Evolutionary conservation across 92 coral and sea anemone species (phyloP), one percentile per base, ranked within the genome.

Genomic region (Porites lobata): DNA sequence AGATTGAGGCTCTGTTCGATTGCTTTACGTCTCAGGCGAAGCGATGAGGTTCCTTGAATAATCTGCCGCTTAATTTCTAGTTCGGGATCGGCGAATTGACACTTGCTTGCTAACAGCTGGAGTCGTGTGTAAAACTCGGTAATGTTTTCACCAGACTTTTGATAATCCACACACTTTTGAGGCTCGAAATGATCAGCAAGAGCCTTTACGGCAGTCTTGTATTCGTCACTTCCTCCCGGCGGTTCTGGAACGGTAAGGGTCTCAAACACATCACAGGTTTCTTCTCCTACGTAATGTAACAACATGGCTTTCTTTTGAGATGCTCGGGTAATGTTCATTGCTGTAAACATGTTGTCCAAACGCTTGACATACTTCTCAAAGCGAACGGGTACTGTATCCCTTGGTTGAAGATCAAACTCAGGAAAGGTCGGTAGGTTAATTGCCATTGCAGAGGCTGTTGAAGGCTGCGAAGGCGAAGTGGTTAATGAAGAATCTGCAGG

Each of bases 1-100:
- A 90, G 90, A 50, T 63, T 79, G 69, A 90, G 90, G 84, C 86
- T 90, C 75, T 86, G 87, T 51, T 90, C 93, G 61, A 85, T 90
- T 7, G 93, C 90, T 90, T 90, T 90, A 59, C 87, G 86, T 22
- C 90, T 80, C 10, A 85, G 93, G 64, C 93, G 85, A 85, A 90
- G 74, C 15, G 93, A 90, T 58, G 84, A 90, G 13, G 87, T 90
- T 13, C 90, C 87, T 85, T 90, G 90, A 52, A 85, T 90, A 9
- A 90, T 85, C 72, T 86, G 90, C 7, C 50, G 87, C n/a, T 90
- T 90, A 7, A 90, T 85, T 71, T 85, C 93, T 59, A 29, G 9
- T 1, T 72, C 76, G n/a, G 53, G 8, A 29, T 72, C 54, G 7
- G 76, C 58, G 56, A 72, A 72, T 9, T 72, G 20, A 75, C 91